Conservation (phyloP, 2,113 vertebrate genomes). For the Labrus mixtus region DNA sequence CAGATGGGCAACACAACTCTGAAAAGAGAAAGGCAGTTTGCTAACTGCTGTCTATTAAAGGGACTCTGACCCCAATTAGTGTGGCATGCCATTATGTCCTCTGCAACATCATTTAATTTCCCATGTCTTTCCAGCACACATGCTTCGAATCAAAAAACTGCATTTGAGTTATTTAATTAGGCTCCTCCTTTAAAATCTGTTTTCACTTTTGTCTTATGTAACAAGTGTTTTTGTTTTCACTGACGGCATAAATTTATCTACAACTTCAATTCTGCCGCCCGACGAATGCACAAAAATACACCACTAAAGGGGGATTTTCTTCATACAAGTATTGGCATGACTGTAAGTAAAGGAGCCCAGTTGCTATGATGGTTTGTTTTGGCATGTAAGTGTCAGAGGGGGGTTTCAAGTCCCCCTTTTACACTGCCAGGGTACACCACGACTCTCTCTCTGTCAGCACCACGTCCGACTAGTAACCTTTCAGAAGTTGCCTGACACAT, state of each 20-base stretch:
- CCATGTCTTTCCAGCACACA: slow-evolving; percentile 18
- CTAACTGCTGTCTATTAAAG: slow-evolving; percentile 60
- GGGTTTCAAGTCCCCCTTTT: slow-evolving; percentile 44
- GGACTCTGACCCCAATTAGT: slow-evolving; percentile 58
- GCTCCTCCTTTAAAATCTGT: not conserved
- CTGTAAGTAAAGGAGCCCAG: slow-evolving; percentile 56
- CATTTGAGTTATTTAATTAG: not conserved
- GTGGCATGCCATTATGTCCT: slow-evolving; percentile 29
- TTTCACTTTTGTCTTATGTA: slow-evolving; percentile 31
- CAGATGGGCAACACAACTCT: slow-evolving; percentile 58
- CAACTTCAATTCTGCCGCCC: slow-evolving; percentile 43
- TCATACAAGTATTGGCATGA: slow-evolving; percentile 50
- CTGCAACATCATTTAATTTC: slow-evolving; percentile 39
- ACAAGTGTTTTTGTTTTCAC: slow-evolving; percentile 9
- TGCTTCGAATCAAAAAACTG: slow-evolving; percentile 6
- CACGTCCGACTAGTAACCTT: slow-evolving; percentile 67
- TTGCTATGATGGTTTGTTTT: slow-evolving; percentile 85
- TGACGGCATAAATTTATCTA: slow-evolving; percentile 24
- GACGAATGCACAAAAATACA: slow-evolving; percentile 47
- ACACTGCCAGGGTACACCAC: slow-evolving; percentile 55
- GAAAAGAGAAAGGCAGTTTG: slow-evolving; percentile 20
- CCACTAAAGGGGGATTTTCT: slow-evolving; percentile 46
- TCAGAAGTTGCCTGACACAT: slow-evolving; percentile 63
- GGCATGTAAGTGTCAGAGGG: slow-evolving; percentile 57
- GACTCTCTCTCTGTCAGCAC: slow-evolving; percentile 41